Base-by-base conservation (phyloP, 1,140 invertebrate genomes). In the Drosophila subpulchrella region DNA sequence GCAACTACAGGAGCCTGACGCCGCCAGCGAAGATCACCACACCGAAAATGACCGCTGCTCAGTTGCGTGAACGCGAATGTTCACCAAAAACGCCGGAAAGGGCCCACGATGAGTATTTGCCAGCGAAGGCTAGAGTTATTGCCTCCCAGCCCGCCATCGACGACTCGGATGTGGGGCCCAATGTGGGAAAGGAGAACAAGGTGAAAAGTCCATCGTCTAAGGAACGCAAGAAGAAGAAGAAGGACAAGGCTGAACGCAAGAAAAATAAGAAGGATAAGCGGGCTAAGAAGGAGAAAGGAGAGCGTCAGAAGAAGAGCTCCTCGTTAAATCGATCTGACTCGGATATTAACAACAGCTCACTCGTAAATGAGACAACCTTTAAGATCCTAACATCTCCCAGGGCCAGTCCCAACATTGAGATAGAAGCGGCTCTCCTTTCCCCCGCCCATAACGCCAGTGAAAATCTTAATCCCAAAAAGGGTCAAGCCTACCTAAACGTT, bases 191-290 rank as follows among this genome's bases (percentile, higher is more conserved):
- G 24, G 83, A 86, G 39, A 86, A 86, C 11, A 75, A 75, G 17
- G 56, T 47, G 5, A 79, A 84, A 17, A 56, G 63, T 32, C 70
- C 67, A n/a, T 10, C 48, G 17, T 47, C 66, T 92, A 60, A 94
- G 93, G 41, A 95, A 93, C 71, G 94, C 93, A 93, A 93, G 66
- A 92, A 93, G 76, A 81, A 91, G 61, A 77, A 90, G 67, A 94
- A 86, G 85, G 93, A 81, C 62, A 88, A 88, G 46, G 72, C 84
- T 4, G 84, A 88, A 2, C 56, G 65, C 0, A 92, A 88, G 50
- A 88, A 88, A 13, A 88, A 27, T n/a, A 88, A 89, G 39, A 88
- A 88, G 50, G 84, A 88, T 51, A 78, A 92, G 68, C 93, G 94
- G 63, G 92, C 93, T 66, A 89, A 89, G 44, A 81, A 75, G 44